Evolutionary conservation across 1,140 invertebrate genomes (phyloP).

Genomic region (Ceratina japonica): DNA sequence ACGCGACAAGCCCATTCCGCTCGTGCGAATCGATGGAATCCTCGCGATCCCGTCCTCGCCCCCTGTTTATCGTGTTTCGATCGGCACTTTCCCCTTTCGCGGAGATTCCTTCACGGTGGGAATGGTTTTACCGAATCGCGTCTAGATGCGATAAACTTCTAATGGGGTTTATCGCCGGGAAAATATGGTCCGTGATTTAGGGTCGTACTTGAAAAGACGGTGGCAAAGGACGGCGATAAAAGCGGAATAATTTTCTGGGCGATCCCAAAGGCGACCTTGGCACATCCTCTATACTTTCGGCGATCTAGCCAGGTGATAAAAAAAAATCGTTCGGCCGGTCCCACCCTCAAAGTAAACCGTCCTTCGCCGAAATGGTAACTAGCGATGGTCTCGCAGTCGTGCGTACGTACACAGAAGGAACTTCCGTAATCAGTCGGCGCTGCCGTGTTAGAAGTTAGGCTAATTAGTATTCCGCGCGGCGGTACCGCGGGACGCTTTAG

Average conservation of each 20-base stretch:
- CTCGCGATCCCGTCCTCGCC: neutral
- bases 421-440: conserved; percentile 22
- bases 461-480: conserved; percentile 36
- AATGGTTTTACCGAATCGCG: neutral
- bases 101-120: neutral
- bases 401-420: neutral
- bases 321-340: too few species aligned
- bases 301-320: too few species aligned
- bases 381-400: too few species aligned
- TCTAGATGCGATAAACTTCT: too few species aligned
- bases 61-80: conserved; percentile 9
- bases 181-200: neutral
- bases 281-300: too few species aligned
- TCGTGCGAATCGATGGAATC: conserved; percentile 10
- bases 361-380: too few species aligned
- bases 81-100: neutral
- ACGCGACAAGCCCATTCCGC: neutral
- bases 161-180: too few species aligned
- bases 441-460: conserved; percentile 24
- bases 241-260: too few species aligned
- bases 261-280: too few species aligned
- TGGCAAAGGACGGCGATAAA: too few species aligned
- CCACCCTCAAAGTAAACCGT: too few species aligned
- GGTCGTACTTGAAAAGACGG: too few species aligned
- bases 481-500: conserved; percentile 21